Base-by-base conservation (phyloP, 2,888 invertebrate species). In the Harmothoe impar region DNA sequence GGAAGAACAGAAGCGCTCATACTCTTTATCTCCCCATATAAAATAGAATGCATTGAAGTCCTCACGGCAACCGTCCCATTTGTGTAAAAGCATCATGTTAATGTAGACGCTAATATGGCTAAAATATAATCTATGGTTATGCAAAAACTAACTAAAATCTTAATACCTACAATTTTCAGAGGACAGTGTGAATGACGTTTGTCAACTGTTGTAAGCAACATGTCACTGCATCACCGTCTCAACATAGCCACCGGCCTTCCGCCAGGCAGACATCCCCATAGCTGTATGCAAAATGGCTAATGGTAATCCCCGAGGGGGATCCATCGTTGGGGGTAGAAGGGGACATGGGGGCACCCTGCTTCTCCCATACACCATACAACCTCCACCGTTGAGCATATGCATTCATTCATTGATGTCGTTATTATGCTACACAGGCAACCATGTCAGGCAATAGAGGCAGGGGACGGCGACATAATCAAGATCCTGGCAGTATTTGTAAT, bases 361-460 rank as follows among this genome's bases (percentile, higher is more conserved):
- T 35, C 25, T 17, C 43, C 35, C 81, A 15, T n/a, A 33, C 25
- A n/a, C 81, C 77, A 77, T 31, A 77, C 29, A 77, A 17, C 31
- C 77, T 29, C n/a, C 29, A 29, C 20, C 29, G 62, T 62, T n/a
- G 25, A n/a, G 29, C 77, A 77, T 81, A 81, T 81, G 81, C 43
- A 81, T 20, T 81, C 43, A 72, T 25, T 72, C 33, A 43, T 23
- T 81, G 81, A 12, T 25, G 81, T 25, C 81, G 25, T 81, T 81
- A 81, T 81, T 81, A 81, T 81, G 81, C 81, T 33, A 81, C 81
- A 81, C 81, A 43, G 33, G 81, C 81, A 23, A 33, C 33, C 81
- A 43, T 81, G 81, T 81, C 81, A 43, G 17, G 23, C 81, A 33
- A 20, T 43, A 43, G 81, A 43, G 20, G 81, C 35, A 1, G 81